Evolutionary conservation across 2,797 vertebrate genomes (phyloP).

Genomic region (Danionella dracula): DNA sequence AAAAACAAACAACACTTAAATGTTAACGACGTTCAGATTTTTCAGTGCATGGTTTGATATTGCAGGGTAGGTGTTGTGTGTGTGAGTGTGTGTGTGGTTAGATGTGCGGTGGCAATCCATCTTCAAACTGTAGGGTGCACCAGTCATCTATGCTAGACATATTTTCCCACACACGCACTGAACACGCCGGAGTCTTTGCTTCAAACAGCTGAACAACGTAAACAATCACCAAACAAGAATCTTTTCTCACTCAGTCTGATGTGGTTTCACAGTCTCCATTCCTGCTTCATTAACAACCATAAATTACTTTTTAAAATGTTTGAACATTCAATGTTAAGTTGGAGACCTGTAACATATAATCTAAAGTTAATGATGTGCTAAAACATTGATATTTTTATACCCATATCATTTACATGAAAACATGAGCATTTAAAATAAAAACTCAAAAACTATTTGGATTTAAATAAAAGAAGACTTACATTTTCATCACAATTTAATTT

Average conservation of each 20-base stretch:
- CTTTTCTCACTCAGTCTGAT: background rate
- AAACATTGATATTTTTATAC: too few relatives aligned
- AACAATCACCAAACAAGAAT: background rate
- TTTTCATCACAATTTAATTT: too few relatives aligned
- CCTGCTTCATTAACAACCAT: background rate
- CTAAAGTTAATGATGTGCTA: too few relatives aligned
- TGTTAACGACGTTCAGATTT: too few relatives aligned
- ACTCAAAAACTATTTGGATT: too few relatives aligned
- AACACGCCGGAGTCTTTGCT: background rate
- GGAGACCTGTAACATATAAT: too few relatives aligned
- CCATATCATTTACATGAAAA: too few relatives aligned
- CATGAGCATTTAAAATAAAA: too few relatives aligned
- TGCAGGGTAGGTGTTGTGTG: background rate
- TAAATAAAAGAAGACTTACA: too few relatives aligned
- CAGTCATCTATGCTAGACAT: conserved; percentile 87
- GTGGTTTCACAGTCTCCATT: background rate
- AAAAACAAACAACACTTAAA: too few relatives aligned
- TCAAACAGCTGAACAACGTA: background rate
- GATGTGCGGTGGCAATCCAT: conserved; percentile 47
- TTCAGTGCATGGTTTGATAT: too few relatives aligned
- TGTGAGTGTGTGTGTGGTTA: conserved; percentile 37
- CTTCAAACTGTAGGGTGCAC: conserved; percentile 99
- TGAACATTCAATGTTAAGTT: too few relatives aligned
- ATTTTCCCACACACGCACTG: background rate
- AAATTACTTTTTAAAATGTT: background rate